Base-by-base conservation (phyloP, 35 echinoderm and acorn worm species). In the Apostichopus parvimensis region DNA sequence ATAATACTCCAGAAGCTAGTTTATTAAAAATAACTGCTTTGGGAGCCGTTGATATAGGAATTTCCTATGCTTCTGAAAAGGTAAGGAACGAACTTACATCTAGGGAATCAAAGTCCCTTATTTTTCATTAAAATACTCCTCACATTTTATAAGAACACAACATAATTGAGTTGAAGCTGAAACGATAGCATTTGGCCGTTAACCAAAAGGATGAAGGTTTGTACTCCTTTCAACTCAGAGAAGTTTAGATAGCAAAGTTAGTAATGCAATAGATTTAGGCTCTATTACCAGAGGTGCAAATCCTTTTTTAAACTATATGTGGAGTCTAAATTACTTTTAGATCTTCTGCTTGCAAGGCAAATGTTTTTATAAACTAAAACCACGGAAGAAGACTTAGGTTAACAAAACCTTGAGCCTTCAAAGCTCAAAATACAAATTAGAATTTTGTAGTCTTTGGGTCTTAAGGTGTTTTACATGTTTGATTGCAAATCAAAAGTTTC, bases 91-190 rank as follows among this genome's bases (percentile, higher is more conserved):
- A 91, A 94, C 93, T 91, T 80, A 54, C 82, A 57, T 81, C 82
- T 24, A 91, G 78, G 78, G 91, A 90, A 62, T 91, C 93, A 90
- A 94, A 94, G 56, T 82, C 84, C 78, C 86, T 92, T 28, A 81
- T 91, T 92, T 92, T 95, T 87, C 93, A 45, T 95, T 95, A 92
- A 87, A 91, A 90, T 95, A 95, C 76, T 88, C 79, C 61, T 92
- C 89, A 93, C 10, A 59, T 59, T 25, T 25, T 59, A 59, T 59
- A 6, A 59, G 57, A 0, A 1, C 0, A 8, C 0, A 1, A 8
- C 1, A 59, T 59, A 1, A 0, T n/a, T 93, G 87, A 77, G 87
- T 82, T 90, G 87, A 79, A 94, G 93, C 87, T 90, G 76, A 94
- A 90, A 85, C 45, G 59, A 82, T 66, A 78, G 93, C 93, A 65